Evolutionary conservation across 2,113 vertebrate species (phyloP).

Genomic region (Climacteris rufus): DNA sequence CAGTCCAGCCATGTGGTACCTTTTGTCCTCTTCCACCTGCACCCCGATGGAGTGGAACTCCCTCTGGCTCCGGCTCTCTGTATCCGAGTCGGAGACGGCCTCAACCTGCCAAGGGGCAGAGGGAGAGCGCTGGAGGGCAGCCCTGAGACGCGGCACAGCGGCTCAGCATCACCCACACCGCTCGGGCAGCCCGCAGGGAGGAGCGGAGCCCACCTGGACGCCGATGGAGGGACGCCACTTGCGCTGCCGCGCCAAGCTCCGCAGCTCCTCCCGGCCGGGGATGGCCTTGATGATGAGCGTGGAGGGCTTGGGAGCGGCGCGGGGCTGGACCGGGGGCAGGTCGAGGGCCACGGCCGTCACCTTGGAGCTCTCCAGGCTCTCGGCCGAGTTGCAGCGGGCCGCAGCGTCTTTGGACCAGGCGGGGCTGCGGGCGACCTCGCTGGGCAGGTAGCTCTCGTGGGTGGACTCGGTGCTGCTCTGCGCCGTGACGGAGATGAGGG

Average conservation of each 20-base stretch:
- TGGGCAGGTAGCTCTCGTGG: constrained; percentile 88
- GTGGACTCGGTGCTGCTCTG: constrained; percentile 98
- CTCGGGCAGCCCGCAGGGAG: accelerated
- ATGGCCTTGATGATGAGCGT: constrained; percentile 85
- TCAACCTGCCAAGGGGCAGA: constrained; percentile 79
- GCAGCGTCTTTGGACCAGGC: constrained; percentile 74
- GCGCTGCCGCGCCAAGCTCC: constrained; percentile 82
- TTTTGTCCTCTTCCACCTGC: constrained; percentile 97
- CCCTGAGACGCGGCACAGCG: accelerated
- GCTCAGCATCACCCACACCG: accelerated
- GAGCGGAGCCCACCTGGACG: constrained; percentile 81
- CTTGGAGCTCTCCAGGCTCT: constrained; percentile 81
- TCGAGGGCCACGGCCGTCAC: constrained; percentile 75
- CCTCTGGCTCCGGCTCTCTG: constrained; percentile 87
- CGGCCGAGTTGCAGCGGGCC: constrained; percentile 90
- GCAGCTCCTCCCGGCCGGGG: constrained; percentile 79
- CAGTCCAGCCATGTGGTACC: constrained; percentile 55
- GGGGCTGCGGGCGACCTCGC: constrained; percentile 71
- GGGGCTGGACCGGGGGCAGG: constrained; percentile 73
- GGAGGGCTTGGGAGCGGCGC: constrained; percentile 76
- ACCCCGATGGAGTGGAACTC: constrained; percentile 97
- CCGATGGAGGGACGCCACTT: constrained; percentile 97
- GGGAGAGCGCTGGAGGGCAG: background rate
- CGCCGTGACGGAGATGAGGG: constrained; percentile 91
- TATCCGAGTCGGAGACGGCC: constrained; percentile 93